Base-by-base conservation (phyloP, 64 coral and sea anemone genomes). In the Dendrophyllia cribrosa region DNA sequence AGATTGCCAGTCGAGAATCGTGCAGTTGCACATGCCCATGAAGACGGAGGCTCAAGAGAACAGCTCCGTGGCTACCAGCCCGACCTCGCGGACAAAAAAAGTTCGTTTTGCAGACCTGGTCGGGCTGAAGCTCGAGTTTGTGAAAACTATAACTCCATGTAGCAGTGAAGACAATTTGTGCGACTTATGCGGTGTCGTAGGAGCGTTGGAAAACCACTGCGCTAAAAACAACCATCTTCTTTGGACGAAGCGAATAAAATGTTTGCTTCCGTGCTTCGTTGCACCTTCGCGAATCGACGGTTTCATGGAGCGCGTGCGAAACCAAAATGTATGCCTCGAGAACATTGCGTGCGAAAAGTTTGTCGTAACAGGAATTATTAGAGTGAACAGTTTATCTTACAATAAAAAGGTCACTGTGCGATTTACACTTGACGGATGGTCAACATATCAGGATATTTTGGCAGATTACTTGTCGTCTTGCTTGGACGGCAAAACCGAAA, bases 301-400 rank as follows among this genome's bases (percentile, higher is more conserved):
- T 47, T 96, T 96, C 24, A 86, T 64, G 60, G 6, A 56, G 73
- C 87, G 91, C 3, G 72, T 93, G 5, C 45, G 78, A 75, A 76
- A 89, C 45, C 95, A 96, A 34, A 86, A 81, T 52, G 89, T 95
- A 2, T 95, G 83, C 19, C 49, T 95, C 0, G 94, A 95, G 48
- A 79, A 75, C 15, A 88, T 95, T 3, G 48, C 66, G 19, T 88
- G 74, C 45, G 90, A 89, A 10, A 81, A 86, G 26, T 87, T 86
- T 73, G 68, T 86, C 61, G 76, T 95, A 14, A 72, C 45, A n/a
- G 94, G 89, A 25, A 53, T 89, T 55, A 76, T 95, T 71, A 72
- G 89, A 0, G 94, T 95, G 24, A 77, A 48, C 22, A 95, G 91
- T 66, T 51, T 95, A 26, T 51, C 50, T 50, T 95, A 56, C 56